Conservation (phyloP, 2,113 vertebrate species). For the Agelaius tricolor region DNA sequence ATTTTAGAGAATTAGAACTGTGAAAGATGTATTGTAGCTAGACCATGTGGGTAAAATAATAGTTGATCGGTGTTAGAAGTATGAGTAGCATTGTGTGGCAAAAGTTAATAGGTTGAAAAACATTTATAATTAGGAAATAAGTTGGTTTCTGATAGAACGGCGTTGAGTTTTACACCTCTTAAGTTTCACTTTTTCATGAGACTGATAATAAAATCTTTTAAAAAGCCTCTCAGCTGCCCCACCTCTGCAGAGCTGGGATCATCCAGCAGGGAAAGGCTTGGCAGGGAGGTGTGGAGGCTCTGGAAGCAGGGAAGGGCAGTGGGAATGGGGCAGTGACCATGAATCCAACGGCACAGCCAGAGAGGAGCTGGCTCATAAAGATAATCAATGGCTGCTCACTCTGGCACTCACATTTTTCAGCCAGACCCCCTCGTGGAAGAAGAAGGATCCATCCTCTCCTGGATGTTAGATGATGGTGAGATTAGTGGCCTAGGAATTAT, state of each 20-base stretch:
- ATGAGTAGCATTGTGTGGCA: background rate
- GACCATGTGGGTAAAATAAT: background rate
- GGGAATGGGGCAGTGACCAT: background rate
- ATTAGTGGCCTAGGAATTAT: conserved; percentile 21
- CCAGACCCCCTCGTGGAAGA: background rate
- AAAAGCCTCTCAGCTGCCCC: background rate
- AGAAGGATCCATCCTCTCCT: background rate
- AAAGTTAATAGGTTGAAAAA: background rate
- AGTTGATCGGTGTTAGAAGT: background rate
- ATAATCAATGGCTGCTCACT: background rate
- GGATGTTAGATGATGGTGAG: background rate
- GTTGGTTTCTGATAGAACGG: background rate
- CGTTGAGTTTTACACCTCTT: background rate
- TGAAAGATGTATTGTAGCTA: background rate
- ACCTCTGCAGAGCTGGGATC: background rate
- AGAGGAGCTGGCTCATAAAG: background rate
- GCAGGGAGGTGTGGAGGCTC: background rate
- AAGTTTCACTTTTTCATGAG: background rate
- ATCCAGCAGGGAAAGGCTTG: background rate
- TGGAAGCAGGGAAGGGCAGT: background rate
- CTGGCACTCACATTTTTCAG: conserved; percentile 7
- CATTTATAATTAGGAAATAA: background rate
- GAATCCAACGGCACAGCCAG: background rate
- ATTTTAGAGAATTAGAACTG: background rate
- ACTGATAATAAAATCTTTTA: background rate